Base-by-base conservation (phyloP, 2,113 vertebrate species). In the Gorsachius goisagi region DNA sequence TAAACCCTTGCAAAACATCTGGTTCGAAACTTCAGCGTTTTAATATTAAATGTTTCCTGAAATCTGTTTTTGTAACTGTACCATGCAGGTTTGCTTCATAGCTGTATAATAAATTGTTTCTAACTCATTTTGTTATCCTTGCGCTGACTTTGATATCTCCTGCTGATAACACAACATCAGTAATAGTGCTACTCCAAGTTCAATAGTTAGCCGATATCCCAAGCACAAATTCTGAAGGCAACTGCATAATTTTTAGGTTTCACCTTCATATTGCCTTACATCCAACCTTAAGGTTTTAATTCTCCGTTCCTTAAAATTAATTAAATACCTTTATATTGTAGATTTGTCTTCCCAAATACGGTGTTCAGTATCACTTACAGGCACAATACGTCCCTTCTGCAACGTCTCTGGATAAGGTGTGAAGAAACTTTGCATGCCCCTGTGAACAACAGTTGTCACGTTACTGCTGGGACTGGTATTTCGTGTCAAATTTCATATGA, bases 21-120 rank as follows among this genome's bases (percentile, higher is more conserved):
- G 94, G 91, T 89, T 83, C 81, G 73, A 85, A 96, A 89, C 88
- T 87, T 84, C 30, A 87, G 56, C 58, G 90, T 96, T 96, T 95
- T 96, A 92, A 95, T 96, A 96, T 90, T 92, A 95, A 97, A 97
- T 93, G 76, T 60, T 97, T 97, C 96, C 95, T 94, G 79, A 90
- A 95, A 84, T 83, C 74, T 95, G 74, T 94, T 95, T 95, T 58
- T 95, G 64, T 63, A 95, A 93, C 74, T 89, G 77, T 76, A 62
- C 37, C 55, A 44, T 49, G 71, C 81, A 97, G 66, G 76, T 92
- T 92, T 93, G 35, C 81, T 89, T 77, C 91, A 59, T 44, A 69
- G 37, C 35, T 91, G 95, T 88, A 44, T 59, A 93, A 93, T 95
- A 94, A 91, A 94, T 84, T 80, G n/a, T 75, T 96, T 80, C 90